Base-by-base conservation (phyloP, 2,888 invertebrate genomes). In the Andrena trimmerana region DNA sequence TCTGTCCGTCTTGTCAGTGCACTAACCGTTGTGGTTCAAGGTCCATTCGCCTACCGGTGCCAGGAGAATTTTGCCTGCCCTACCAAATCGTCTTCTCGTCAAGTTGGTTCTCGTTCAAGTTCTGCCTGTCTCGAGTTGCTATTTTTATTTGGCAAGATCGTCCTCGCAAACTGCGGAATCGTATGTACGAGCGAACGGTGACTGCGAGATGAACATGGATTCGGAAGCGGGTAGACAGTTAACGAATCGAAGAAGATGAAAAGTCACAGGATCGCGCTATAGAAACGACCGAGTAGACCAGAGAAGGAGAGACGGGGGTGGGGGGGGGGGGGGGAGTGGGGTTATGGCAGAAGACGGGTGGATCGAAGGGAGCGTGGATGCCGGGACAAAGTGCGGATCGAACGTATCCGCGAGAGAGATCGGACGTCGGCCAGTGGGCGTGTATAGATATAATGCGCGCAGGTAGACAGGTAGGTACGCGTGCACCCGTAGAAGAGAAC, bases 321-420 rank as follows among this genome's bases (percentile, higher is more conserved):
- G 20, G 31, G 74, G 20, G 20, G 63, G 63, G 29, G 3, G 48
- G 50, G 27, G 20, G 31, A 71, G 0, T 20, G 20, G 31, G 74
- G 0, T 20, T 20, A 33, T 66, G 24, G 57, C 24, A 71, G 13
- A 42, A 27, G 6, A 2, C 33, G 7, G 31, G 2, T 5, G 8
- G 24, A 59, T 63, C 76, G 83, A 76, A 50, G 59, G 66, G 72
- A 52, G 63, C 50, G 59, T 31, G 60, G 72, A 54, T 60, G 59
- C 36, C 69, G 76, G 78, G 65, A 82, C 72, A 82, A 80, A 84
- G 84, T 60, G 82, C 76, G 74, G 77, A 86, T 89, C 82, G 86
- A 79, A 84, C 77, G 78, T 84, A 86, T 77, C 78, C 77, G 86
- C 84, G 84, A 83, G 86, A 77, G 86, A 88, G 88, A 88, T 88